These are phyloP conservation scores for Pterocles orientalis DNA, from an alignment of 2,113 vertebrate species.

Conservation along the genomic window DNA sequence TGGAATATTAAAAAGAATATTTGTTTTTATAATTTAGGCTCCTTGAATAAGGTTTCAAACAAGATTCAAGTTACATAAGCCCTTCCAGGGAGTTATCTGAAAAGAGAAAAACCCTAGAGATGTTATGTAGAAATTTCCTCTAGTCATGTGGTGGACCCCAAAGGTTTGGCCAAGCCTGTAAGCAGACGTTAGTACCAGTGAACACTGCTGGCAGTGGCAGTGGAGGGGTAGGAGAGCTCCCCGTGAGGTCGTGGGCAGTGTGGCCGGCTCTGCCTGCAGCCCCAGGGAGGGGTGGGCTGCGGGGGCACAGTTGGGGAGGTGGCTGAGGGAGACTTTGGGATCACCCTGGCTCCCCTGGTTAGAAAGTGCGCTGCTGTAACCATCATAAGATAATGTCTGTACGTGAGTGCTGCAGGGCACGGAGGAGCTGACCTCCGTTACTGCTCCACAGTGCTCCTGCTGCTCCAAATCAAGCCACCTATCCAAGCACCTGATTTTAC, in stretches of 20 bases:
- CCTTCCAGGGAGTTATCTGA: background rate
- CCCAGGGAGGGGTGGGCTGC: background rate
- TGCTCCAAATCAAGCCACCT: background rate
- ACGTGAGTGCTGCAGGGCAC: accelerated
- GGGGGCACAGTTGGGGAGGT: background rate
- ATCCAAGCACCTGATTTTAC: background rate
- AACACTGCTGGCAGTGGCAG: background rate
- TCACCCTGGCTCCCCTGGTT: background rate
- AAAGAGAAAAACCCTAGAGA: background rate
- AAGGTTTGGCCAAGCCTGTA: background rate
- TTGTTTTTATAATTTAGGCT: background rate
- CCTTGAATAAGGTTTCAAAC: background rate
- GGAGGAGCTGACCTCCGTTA: background rate
- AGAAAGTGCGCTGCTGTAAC: accelerated
- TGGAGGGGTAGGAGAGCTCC: background rate
- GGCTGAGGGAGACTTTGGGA: background rate
- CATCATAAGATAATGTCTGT: background rate
- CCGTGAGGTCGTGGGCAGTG: accelerated
- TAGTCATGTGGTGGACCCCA: background rate
- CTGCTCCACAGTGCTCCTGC: background rate
- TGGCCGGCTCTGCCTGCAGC: background rate
- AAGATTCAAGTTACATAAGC: background rate
- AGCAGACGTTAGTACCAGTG: background rate
- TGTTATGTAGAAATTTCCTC: background rate
- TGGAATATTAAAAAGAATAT: background rate